phyloP scores from a whole-genome alignment of 2,113 vertebrate genomes.

The Maccullochella peelii region DNA sequence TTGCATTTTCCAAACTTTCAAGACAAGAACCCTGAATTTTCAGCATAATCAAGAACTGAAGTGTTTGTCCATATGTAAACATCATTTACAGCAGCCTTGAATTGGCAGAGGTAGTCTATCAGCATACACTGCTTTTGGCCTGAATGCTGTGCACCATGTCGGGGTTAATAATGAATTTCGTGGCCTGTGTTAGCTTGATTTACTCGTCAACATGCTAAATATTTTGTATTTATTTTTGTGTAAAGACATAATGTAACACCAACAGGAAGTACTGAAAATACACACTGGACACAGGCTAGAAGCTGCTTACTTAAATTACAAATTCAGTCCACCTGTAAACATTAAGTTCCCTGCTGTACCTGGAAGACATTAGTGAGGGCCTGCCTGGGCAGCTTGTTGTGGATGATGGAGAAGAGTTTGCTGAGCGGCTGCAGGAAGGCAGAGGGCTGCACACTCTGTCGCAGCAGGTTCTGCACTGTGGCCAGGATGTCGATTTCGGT shows the following conservation, averaged over 20 bases:
- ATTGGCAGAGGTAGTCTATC: too few relatives aligned
- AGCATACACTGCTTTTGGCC: too few relatives aligned
- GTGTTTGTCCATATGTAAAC: not conserved
- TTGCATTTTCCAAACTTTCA: too few relatives aligned
- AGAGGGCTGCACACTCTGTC: slow-evolving; percentile 85
- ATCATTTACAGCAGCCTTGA: not conserved
- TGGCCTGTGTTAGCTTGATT: too few relatives aligned
- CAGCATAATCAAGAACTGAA: not conserved
- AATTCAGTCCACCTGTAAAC: not conserved
- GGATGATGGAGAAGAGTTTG: slow-evolving; percentile 92
- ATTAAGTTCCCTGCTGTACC: slow-evolving; percentile 77
- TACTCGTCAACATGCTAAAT: too few relatives aligned
- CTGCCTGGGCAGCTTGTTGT: slow-evolving; percentile 90
- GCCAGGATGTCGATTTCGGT: slow-evolving; percentile 93
- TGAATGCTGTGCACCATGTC: too few relatives aligned
- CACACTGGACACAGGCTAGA: not conserved
- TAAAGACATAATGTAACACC: not conserved
- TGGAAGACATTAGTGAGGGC: slow-evolving; percentile 91
- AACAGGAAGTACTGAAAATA: not conserved
- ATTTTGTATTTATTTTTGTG: too few relatives aligned
- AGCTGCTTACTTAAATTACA: not conserved
- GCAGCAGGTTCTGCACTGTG: slow-evolving; percentile 93
- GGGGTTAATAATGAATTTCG: too few relatives aligned
- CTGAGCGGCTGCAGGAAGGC: slow-evolving; percentile 91
- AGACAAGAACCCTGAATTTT: too few relatives aligned